Percentiles rank a stretch among this genome's conserved stretches.
Conservation (phyloP, 1,140 invertebrate species). For the Himalopsyche phryganea region DNA sequence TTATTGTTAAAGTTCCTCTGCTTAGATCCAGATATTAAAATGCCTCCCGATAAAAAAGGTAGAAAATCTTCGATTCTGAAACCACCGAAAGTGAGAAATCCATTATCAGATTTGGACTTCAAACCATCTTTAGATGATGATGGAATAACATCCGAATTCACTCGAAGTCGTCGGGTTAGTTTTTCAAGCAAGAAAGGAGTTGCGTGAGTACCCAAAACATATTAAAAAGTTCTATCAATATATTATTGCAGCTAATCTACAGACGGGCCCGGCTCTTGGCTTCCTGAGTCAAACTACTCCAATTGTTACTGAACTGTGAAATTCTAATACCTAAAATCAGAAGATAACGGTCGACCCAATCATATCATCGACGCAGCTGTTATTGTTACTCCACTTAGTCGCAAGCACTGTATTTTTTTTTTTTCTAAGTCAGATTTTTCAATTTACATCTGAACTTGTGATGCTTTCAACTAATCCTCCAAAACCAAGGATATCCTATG, state of each 20-base stretch:
- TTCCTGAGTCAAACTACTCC: background rate
- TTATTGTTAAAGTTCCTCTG: too few relatives aligned
- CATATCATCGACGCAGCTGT: background rate
- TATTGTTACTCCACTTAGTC: too few relatives aligned
- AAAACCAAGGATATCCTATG: too few relatives aligned
- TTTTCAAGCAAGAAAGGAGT: slow-evolving; percentile 28
- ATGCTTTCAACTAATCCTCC: too few relatives aligned
- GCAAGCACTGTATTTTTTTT: too few relatives aligned
- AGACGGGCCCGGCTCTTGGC: background rate
- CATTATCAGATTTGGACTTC: slow-evolving; percentile 16
- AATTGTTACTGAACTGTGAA: too few relatives aligned
- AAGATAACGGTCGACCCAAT: background rate
- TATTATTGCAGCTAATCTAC: background rate
- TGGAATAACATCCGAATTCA: slow-evolving; percentile 15
- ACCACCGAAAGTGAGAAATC: slow-evolving; percentile 26
- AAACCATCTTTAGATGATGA: slow-evolving; percentile 16
- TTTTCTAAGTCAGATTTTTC: too few relatives aligned
- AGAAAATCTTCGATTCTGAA: slow-evolving; percentile 26
- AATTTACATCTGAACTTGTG: too few relatives aligned
- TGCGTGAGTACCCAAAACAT: slow-evolving; percentile 18
- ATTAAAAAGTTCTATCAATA: background rate
- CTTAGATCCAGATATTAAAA: too few relatives aligned
- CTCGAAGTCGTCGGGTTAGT: slow-evolving; percentile 24
- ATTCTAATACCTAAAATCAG: background rate
- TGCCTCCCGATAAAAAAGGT: too few relatives aligned